Evolutionary conservation across 2,888 invertebrate species (phyloP).

Genomic region (Temnothorax unifasciatus): DNA sequence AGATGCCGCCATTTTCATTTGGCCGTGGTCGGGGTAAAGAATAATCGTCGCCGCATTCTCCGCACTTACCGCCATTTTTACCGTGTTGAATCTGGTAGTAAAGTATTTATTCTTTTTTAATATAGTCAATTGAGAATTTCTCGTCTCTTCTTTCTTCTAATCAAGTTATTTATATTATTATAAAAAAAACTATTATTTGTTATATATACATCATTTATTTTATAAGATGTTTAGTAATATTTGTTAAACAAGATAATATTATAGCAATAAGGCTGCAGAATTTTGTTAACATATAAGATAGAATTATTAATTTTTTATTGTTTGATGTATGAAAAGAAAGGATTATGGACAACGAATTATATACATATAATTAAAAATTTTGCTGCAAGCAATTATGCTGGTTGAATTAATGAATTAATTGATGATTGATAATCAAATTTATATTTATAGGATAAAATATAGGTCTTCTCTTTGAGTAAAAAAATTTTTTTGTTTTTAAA

Average conservation of each 20-base stretch:
- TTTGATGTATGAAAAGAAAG: neutral
- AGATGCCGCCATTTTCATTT: conserved; percentile 88
- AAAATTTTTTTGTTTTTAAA: too few species aligned
- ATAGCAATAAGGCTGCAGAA: neutral
- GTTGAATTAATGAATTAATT: too few species aligned
- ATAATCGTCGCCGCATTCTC: conserved; percentile 88
- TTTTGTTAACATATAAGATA: neutral
- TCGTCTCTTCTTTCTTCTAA: neutral
- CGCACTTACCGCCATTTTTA: conserved; percentile 87
- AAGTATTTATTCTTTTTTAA: neutral
- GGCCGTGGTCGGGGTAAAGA: conserved; percentile 85
- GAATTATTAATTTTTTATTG: neutral
- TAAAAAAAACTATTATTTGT: neutral
- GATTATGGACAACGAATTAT: neutral
- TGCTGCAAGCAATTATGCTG: too few species aligned
- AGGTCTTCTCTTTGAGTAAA: too few species aligned
- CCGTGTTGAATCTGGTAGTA: conserved; percentile 38
- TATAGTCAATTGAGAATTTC: neutral
- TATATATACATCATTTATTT: neutral
- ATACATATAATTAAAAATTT: too few species aligned
- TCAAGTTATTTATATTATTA: neutral
- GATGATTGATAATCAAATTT: too few species aligned
- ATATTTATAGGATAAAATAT: too few species aligned
- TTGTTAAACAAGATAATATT: neutral
- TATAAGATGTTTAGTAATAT: neutral